These are phyloP conservation scores for Xestia ashworthii DNA, from an alignment of 2,888 invertebrate genomes.

Conservation along the genomic window DNA sequence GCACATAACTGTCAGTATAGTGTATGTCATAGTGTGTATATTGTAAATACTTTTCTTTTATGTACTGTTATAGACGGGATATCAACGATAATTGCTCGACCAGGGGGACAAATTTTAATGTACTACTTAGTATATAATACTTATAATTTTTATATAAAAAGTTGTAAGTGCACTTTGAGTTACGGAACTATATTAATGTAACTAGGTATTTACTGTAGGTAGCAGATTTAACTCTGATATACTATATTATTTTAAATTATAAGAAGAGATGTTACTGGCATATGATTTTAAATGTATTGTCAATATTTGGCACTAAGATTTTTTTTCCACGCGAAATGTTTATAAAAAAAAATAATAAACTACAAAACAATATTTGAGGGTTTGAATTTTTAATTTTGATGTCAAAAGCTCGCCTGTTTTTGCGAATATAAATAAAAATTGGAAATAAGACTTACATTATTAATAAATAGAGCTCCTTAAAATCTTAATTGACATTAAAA, in stretches of 20 bases:
- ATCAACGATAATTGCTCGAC: slow-evolving; percentile 85
- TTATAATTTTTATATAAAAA: slow-evolving; percentile 84
- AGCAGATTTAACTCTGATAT: slow-evolving; percentile 73
- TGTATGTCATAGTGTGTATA: slow-evolving; percentile 88
- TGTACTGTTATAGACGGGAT: slow-evolving; percentile 85
- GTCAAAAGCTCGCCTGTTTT: slow-evolving; percentile 35
- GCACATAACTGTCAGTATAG: slow-evolving; percentile 86
- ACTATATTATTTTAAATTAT: slow-evolving; percentile 56
- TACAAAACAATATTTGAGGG: slow-evolving; percentile 37
- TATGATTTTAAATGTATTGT: slow-evolving; percentile 63
- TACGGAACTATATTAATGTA: slow-evolving; percentile 86
- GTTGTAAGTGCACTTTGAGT: slow-evolving; percentile 89
- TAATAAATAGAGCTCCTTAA: slow-evolving; percentile 62
- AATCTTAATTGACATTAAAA: slow-evolving; percentile 65
- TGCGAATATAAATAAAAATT: slow-evolving; percentile 37
- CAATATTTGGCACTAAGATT: slow-evolving; percentile 66
- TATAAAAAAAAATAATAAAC: slow-evolving; percentile 43
- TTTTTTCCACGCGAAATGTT: slow-evolving; percentile 58
- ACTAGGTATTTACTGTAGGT: slow-evolving; percentile 72
- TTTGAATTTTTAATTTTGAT: slow-evolving; percentile 47
- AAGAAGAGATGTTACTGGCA: slow-evolving; percentile 60
- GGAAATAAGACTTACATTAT: slow-evolving; percentile 57
- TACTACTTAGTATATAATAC: slow-evolving; percentile 85
- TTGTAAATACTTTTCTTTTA: slow-evolving; percentile 89
- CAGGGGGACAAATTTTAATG: slow-evolving; percentile 77